A percentile compares a stretch with the other conserved stretches of the same genome.
Conservation (phyloP, 2,888 invertebrate genomes). For the Cepaea hortensis region DNA sequence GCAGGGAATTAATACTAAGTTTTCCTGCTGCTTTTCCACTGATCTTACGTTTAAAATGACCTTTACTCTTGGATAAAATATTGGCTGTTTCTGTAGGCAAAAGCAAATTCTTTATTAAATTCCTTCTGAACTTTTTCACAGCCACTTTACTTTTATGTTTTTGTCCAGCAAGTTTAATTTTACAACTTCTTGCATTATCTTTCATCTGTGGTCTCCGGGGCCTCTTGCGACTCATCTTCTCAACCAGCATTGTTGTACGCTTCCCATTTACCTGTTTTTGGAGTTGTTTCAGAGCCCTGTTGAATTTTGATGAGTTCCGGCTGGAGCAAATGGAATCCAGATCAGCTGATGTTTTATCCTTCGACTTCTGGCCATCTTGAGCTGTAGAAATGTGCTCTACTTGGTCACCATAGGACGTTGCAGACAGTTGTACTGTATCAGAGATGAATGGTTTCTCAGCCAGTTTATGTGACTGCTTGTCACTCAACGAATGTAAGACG, state of each 20-base stretch:
- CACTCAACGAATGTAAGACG: no score
- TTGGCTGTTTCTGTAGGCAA: neutral
- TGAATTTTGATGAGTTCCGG: neutral
- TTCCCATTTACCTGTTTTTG: slow-evolving; percentile 29
- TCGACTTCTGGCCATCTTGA: neutral
- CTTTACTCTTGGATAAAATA: neutral
- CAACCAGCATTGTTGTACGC: slow-evolving; percentile 2
- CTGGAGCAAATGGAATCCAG: neutral
- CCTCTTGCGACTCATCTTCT: slow-evolving; percentile 14
- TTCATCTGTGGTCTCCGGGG: neutral
- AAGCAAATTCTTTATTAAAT: neutral
- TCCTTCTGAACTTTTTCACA: neutral
- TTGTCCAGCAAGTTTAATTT: neutral
- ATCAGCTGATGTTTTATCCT: neutral
- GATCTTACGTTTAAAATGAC: neutral
- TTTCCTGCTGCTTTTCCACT: neutral
- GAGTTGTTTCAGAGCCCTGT: neutral
- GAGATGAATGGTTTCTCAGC: no score
- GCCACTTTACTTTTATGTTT: neutral
- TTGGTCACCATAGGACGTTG: neutral
- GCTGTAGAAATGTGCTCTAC: neutral
- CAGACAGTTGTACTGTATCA: neutral
- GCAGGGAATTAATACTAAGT: no score
- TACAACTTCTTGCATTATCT: neutral
- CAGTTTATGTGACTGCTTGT: neutral